Base-by-base conservation (phyloP, 2,888 invertebrate genomes). In the Epirrita christyi region DNA sequence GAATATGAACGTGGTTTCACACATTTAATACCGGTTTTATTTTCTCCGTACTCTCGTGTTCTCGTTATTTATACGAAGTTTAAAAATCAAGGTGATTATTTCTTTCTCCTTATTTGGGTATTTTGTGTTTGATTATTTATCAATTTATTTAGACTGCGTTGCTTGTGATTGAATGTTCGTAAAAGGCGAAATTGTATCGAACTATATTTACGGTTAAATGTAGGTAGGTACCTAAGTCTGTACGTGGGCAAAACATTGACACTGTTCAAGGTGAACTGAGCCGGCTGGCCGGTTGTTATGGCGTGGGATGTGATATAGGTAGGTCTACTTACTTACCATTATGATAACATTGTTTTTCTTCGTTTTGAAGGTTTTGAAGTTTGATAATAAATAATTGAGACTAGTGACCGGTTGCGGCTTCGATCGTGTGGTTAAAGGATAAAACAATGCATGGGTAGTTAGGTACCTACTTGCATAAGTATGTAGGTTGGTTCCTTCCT, bases 171-270 rank as follows among this genome's bases (percentile, higher is more conserved):
- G 42, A 38, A 59, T 59, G 34, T 41, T 46, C 40, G 11, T 63
- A 59, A 61, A 49, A 59, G 56, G 60, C 51, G 64, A 68, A 69
- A 64, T 64, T 44, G 66, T 70, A 70, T 60, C 53, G 48, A 32
- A 34, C 9, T 52, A 63, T 66, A 60, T 68, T 59, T 60, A 60
- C 46, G 59, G 55, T 47, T 38, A 46, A n/a, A n/a, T 21, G 21
- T 21, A 21, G 21, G 21, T 21, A 21, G 4, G 21, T 21, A 21
- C 21, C 21, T 21, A 21, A 21, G 21, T 21, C 2, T 2, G 21
- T 70, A 64, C 70, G 86, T 84, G 79, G 80, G 81, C 76, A 77
- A 74, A 77, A 81, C 79, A 78, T 83, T 86, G 86, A 85, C 86
- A 82, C 77, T 75, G 74, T 71, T 63, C 83, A 86, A 88, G 88